Evolutionary conservation across 2,797 vertebrate species (phyloP).

Genomic region (Taenioides sp.): DNA sequence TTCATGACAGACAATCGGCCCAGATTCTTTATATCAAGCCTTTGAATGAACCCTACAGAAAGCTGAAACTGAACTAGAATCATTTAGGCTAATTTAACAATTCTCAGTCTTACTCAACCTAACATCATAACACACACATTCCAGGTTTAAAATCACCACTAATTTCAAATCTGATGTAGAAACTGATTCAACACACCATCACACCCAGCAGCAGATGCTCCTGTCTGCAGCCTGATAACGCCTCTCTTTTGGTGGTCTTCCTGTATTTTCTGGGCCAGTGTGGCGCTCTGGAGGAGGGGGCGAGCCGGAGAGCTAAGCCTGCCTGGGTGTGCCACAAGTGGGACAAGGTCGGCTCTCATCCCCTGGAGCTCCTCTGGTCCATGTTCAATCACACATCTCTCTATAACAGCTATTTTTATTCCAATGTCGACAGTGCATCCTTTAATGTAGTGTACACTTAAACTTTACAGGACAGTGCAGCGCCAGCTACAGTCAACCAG

Average conservation of each 20-base stretch:
- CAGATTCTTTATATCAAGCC: too few relatives aligned
- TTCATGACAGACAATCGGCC: too few relatives aligned
- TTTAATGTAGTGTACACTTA: not conserved
- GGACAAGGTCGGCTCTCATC: conserved; percentile 44
- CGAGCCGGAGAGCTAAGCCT: conserved; percentile 48
- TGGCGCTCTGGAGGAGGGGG: conserved; percentile 21
- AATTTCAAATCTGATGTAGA: too few relatives aligned
- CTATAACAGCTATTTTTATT: conserved; percentile 14
- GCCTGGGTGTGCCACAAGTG: conserved; percentile 37
- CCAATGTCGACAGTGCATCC: conserved; percentile 2
- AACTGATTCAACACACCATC: too few relatives aligned
- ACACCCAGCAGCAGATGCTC: conserved; percentile 13
- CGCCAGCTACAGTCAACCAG: too few relatives aligned
- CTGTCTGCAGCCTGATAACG: conserved; percentile 13
- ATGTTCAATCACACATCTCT: not conserved
- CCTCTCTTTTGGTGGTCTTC: conserved; percentile 25
- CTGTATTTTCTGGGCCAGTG: conserved; percentile 36
- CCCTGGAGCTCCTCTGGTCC: conserved; percentile 20
- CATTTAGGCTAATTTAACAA: too few relatives aligned
- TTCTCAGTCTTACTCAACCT: too few relatives aligned
- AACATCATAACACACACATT: too few relatives aligned
- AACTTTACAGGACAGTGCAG: not conserved
- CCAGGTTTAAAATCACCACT: too few relatives aligned
- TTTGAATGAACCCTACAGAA: too few relatives aligned
- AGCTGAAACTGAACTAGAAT: too few relatives aligned